Percentiles rank a stretch among this genome's conserved stretches.
Evolutionary conservation across 2,797 vertebrate genomes (phyloP).

Genomic region (Carduelis carduelis): DNA sequence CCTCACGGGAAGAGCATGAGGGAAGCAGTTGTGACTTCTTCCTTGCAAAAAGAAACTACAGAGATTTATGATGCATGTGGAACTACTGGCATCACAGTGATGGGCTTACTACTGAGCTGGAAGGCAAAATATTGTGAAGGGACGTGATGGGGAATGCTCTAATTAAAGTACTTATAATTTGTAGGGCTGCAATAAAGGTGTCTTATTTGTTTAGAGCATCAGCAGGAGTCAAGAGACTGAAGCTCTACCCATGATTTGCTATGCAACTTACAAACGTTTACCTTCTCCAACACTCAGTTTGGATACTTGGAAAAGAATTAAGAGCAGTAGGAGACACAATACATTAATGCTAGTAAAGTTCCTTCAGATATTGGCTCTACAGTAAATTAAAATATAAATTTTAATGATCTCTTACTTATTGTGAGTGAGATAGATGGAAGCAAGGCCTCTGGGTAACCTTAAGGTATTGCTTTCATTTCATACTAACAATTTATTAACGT

Average conservation of each 20-base stretch:
- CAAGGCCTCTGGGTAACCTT: constrained; percentile 18
- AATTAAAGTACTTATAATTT: neutral
- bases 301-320: neutral
- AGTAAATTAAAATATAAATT: constrained; percentile 42
- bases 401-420: constrained; percentile 30
- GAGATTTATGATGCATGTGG: neutral
- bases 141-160: accelerated
- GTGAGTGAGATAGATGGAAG: constrained; percentile 42
- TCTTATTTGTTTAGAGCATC: neutral
- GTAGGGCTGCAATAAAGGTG: neutral
- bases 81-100: neutral
- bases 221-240: neutral
- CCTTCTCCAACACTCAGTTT: neutral
- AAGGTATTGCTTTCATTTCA: constrained; percentile 12
- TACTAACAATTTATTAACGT: constrained; percentile 9
- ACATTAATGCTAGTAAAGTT: constrained; percentile 24
- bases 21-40: neutral
- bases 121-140: neutral
- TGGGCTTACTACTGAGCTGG: neutral
- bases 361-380: constrained; percentile 10
- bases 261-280: neutral
- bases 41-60: neutral
- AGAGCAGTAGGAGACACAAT: constrained; percentile 15
- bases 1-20: accelerated
- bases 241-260: neutral